Percentiles rank a stretch among this genome's conserved stretches.
Evolutionary conservation across 53 echinoderm and acorn worm genomes (phyloP).

Genomic region (Echinarachnius parma): DNA sequence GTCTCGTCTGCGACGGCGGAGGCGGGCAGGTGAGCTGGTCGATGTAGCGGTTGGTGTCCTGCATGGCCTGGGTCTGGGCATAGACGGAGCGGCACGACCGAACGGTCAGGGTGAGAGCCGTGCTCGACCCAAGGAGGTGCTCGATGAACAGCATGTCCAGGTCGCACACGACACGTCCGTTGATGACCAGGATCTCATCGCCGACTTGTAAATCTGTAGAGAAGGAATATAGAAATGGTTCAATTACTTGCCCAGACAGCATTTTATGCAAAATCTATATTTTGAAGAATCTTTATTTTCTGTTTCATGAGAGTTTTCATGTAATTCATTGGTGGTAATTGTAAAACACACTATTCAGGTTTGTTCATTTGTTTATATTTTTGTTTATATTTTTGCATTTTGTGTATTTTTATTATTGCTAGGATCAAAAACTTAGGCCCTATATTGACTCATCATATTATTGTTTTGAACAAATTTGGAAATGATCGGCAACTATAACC

Average conservation of each 20-base stretch:
- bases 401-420: too few species aligned
- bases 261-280: too few species aligned
- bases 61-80: constrained; percentile 84
- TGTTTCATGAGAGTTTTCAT: too few species aligned
- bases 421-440: too few species aligned
- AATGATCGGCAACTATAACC: too few species aligned
- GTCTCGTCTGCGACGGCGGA: constrained; percentile 82
- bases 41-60: constrained; percentile 91
- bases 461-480: background rate
- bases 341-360: too few species aligned
- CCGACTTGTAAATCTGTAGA: constrained; percentile 85
- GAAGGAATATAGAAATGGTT: background rate
- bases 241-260: too few species aligned
- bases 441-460: background rate
- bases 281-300: too few species aligned
- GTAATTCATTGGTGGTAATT: too few species aligned
- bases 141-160: constrained; percentile 97
- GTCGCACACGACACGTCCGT: constrained; percentile 88
- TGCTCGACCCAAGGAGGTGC: constrained; percentile 64
- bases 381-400: too few species aligned
- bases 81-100: constrained; percentile 88
- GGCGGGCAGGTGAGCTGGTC: constrained; percentile 94
- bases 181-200: constrained; percentile 87
- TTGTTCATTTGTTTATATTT: too few species aligned
- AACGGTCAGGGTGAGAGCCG: constrained; percentile 80